Evolutionary conservation across 2,113 vertebrate genomes (phyloP), one percentile per base, ranked within the genome.

Genomic region (Baryphthengus martii): DNA sequence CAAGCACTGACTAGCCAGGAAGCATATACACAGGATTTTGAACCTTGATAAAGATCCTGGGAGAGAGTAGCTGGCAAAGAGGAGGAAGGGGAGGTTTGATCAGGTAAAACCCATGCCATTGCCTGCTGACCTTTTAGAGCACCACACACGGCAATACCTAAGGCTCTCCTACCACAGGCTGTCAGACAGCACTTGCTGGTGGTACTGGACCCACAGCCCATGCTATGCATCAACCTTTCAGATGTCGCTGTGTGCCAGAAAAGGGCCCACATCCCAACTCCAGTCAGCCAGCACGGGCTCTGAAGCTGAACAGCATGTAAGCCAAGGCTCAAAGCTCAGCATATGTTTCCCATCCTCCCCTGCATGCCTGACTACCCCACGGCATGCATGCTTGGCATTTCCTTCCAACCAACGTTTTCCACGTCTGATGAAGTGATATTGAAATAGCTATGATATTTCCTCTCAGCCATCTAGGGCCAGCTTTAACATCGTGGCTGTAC

Each of bases 191-290:
- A 0, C 40, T 82, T 77, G 40, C 49, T 70, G 67, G 8, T n/a
- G 45, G 9, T 70, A 62, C 37, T 85, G 75, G 25, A 37, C 35
- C 35, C 13, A 24, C 20, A 55, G n/a, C 13, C 53, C 15, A 23
- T 19, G 29, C n/a, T 17, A 14, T 0, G 1, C 47, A 42, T 21
- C 28, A 9, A 44, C 63, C 8, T 44, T 56, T 29, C 2, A 2
- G 33, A 6, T 39, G 42, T 28, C 5, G 1, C 45, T 37, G 17
- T 53, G 29, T 18, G 19, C 33, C 28, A 71, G 84, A 40, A 52
- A 26, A 70, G 44, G 20, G 11, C 47, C 37, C 58, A 58, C 6
- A 11, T 82, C 56, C 23, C 28, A 37, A 39, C 23, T 19, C 44
- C n/a, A 47, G 20, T 26, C 28, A 77, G 8, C 42, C 52, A 40